Conservation (phyloP, 2,113 vertebrate genomes). For the Syngnathus typhle region DNA sequence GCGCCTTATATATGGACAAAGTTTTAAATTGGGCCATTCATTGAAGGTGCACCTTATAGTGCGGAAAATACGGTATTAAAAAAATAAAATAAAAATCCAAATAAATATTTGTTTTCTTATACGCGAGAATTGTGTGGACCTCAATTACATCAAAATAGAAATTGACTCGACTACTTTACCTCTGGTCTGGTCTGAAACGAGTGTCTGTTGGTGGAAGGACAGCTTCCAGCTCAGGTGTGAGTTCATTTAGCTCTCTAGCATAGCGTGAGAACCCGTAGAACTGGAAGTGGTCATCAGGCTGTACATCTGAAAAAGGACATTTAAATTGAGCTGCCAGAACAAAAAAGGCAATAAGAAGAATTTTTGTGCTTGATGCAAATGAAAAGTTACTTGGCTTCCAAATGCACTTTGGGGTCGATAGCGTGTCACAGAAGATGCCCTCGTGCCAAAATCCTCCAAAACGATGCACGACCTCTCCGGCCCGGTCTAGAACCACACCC, state of each 20-base stretch:
- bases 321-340: conserved; percentile 8
- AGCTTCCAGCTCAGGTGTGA: conserved; percentile 72
- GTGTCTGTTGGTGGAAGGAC: conserved; percentile 83
- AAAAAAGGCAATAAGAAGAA: neutral
- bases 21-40: no score
- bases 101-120: no score
- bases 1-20: no score
- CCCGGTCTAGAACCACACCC: conserved; percentile 77
- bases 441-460: conserved; percentile 88
- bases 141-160: neutral
- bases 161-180: conserved; percentile 55
- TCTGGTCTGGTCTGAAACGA: conserved; percentile 84
- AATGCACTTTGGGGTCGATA: conserved; percentile 75
- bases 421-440: conserved; percentile 81
- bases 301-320: conserved; percentile 66
- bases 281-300: conserved; percentile 76
- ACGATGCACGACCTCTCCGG: conserved; percentile 79
- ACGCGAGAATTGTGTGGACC: neutral
- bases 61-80: no score
- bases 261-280: conserved; percentile 86
- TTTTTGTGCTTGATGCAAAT: neutral
- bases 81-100: no score
- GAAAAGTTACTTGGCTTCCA: conserved; percentile 84
- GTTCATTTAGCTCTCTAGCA: conserved; percentile 85
- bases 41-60: no score